Conservation (phyloP, 2,888 invertebrate species). For the Meiosimyza platycephala region DNA sequence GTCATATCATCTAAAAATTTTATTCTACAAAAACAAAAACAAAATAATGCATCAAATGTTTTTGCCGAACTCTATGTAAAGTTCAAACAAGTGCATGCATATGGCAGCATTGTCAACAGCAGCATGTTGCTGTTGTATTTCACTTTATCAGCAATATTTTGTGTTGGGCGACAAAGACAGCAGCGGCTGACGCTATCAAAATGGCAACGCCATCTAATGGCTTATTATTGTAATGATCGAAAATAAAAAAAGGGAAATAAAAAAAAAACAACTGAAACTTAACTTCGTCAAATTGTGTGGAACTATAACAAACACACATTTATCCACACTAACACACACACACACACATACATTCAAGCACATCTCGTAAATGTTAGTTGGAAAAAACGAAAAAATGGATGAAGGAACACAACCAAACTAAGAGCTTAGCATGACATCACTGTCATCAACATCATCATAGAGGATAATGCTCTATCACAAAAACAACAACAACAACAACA, state of each 20-base stretch:
- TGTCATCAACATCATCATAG: slow-evolving; percentile 19
- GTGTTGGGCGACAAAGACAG: background rate
- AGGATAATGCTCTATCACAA: slow-evolving; percentile 20
- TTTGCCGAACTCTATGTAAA: background rate
- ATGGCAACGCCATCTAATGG: slow-evolving; percentile 24
- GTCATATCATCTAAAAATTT: no score
- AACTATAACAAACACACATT: no score
- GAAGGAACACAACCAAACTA: background rate
- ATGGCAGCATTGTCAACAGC: background rate
- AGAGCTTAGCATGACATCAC: slow-evolving; percentile 16
- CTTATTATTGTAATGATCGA: slow-evolving; percentile 26
- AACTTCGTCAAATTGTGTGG: slow-evolving; percentile 24
- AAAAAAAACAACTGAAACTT: background rate
- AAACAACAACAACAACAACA: slow-evolving; percentile 11
- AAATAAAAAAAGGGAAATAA: background rate
- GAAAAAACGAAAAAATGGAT: background rate
- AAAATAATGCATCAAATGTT: no score
- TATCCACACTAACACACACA: no score
- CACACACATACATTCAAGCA: no score
- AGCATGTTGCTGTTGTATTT: no score
- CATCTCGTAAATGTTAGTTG: no score
- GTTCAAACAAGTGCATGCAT: slow-evolving; percentile 11
- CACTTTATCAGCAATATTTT: no score
- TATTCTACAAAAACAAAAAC: no score
- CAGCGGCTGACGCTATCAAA: background rate